Evolutionary conservation across 23 tunicate species (phyloP).

Genomic region (Styela clava): DNA sequence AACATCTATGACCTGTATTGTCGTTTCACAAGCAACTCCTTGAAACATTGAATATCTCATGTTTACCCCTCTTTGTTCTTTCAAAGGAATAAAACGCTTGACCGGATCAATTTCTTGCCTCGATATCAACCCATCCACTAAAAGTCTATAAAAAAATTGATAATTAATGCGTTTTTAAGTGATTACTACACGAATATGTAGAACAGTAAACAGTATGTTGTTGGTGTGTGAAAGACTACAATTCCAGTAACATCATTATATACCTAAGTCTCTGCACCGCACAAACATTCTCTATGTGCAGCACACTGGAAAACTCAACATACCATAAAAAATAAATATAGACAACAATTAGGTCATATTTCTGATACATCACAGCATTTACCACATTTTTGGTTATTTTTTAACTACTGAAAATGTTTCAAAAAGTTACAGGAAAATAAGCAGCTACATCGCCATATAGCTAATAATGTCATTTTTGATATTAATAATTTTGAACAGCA

Average conservation of each 20-base stretch:
- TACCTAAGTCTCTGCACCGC: too few relatives aligned
- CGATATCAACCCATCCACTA: conserved; percentile 45
- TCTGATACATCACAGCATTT: too few relatives aligned
- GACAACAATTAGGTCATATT: too few relatives aligned
- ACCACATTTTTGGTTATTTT: too few relatives aligned
- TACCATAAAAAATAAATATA: too few relatives aligned
- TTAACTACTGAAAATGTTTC: too few relatives aligned
- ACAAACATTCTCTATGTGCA: too few relatives aligned
- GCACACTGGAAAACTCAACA: too few relatives aligned
- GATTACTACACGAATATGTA: background rate
- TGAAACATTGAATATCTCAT: conserved; percentile 85
- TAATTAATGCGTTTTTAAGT: background rate
- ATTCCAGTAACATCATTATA: background rate
- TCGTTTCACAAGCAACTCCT: conserved; percentile 61
- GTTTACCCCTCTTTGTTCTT: conserved; percentile 61
- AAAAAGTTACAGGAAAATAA: too few relatives aligned
- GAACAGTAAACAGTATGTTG: background rate
- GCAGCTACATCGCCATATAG: too few relatives aligned
- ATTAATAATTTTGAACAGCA: too few relatives aligned
- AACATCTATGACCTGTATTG: conserved; percentile 88
- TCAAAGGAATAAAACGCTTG: conserved; percentile 49
- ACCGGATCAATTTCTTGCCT: conserved; percentile 74
- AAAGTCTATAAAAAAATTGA: conserved; percentile 24
- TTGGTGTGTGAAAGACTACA: background rate
- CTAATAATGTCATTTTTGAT: too few relatives aligned